phyloP scores from a whole-genome alignment of 2,888 invertebrate genomes.

The Epiperipatus broadwayi region DNA sequence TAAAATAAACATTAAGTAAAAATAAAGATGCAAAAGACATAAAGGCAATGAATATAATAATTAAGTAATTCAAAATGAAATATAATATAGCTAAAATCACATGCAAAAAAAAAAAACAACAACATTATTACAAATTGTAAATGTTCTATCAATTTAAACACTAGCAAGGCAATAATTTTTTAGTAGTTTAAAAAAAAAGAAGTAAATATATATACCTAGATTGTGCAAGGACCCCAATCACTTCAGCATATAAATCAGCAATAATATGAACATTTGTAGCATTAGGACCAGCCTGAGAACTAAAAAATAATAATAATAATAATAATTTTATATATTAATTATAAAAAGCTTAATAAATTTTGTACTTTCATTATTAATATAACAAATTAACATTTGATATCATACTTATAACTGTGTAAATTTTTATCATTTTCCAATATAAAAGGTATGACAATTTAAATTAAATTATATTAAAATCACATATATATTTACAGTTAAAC shows the following conservation, averaged over 20 bases:
- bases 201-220: constrained; percentile 48
- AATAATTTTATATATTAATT: constrained; percentile 9
- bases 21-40: no score
- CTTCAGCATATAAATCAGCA: constrained; percentile 94
- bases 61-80: no score
- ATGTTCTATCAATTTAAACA: background rate
- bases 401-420: no score
- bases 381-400: no score
- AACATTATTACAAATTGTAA: background rate
- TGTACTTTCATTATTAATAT: no score
- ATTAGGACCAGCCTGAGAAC: constrained; percentile 75
- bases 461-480: no score
- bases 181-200: background rate
- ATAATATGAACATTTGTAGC: constrained; percentile 89
- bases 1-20: no score
- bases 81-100: no score
- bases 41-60: no score
- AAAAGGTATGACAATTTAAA: no score
- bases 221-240: constrained; percentile 81
- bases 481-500: no score
- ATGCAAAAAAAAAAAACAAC: background rate
- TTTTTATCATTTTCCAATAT: no score
- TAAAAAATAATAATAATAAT: constrained; percentile 29
- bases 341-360: background rate
- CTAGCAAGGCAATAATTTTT: background rate